phyloP scores from a whole-genome alignment of 2,888 invertebrate species.

The Dione vanillae region DNA sequence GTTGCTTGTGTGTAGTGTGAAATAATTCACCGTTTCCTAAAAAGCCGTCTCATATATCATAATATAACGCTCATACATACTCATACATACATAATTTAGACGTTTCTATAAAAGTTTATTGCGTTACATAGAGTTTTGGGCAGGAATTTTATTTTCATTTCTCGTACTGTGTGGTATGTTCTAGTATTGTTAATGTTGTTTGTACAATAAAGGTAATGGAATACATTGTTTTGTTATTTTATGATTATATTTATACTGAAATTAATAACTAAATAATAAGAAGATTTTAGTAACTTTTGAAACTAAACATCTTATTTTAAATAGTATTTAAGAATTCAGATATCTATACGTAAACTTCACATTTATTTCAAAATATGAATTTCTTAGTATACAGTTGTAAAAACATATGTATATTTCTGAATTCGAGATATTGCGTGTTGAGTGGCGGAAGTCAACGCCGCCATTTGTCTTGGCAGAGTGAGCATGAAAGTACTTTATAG shows the following conservation, averaged over 20 bases:
- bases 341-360: neutral
- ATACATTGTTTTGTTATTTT: too few relatives aligned
- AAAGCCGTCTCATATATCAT: slow-evolving; percentile 19
- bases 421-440: too few relatives aligned
- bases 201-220: too few relatives aligned
- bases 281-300: too few relatives aligned
- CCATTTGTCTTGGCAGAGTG: too few relatives aligned
- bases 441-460: too few relatives aligned
- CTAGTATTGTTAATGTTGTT: too few relatives aligned
- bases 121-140: slow-evolving; percentile 17
- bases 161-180: slow-evolving; percentile 10
- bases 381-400: too few relatives aligned
- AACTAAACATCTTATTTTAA: neutral
- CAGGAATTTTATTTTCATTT: slow-evolving; percentile 21
- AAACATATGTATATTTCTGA: too few relatives aligned
- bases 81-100: slow-evolving; percentile 41
- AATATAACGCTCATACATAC: slow-evolving; percentile 28
- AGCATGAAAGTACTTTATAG: too few relatives aligned
- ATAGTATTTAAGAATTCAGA: neutral
- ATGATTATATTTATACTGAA: neutral
- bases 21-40: slow-evolving; percentile 3
- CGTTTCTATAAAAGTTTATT: slow-evolving; percentile 29
- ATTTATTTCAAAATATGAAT: too few relatives aligned
- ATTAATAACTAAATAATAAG: too few relatives aligned
- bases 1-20: slow-evolving; percentile 7